phyloP scores from a whole-genome alignment of 2,888 invertebrate genomes.

The Coleophora deauratella region DNA sequence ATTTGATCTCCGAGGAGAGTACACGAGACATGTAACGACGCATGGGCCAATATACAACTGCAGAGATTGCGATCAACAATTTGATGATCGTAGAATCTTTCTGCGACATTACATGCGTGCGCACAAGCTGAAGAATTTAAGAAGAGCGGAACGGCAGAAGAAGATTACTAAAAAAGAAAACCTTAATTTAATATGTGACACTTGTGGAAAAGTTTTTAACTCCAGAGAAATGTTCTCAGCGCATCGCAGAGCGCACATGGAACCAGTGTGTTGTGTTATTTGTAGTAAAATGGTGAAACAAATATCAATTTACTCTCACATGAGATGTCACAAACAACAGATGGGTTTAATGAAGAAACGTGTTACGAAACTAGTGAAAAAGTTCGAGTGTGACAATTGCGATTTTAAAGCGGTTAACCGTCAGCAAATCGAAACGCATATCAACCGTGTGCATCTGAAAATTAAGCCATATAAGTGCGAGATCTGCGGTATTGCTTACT shows the following conservation, averaged over 20 bases:
- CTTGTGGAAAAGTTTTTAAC: conserved; percentile 29
- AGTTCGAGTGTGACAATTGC: neutral
- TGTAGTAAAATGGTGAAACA: conserved; percentile 26
- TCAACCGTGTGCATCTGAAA: conserved; percentile 32
- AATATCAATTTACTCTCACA: conserved; percentile 11
- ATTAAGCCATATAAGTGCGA: conserved; percentile 29
- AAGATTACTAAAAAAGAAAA: too few relatives aligned
- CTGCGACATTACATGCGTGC: neutral
- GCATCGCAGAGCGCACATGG: conserved; percentile 27
- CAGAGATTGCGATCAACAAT: conserved; percentile 1
- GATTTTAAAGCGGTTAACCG: neutral
- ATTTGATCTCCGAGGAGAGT: conserved; percentile 18
- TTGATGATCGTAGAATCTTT: conserved; percentile 1
- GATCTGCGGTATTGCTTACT: conserved; percentile 29
- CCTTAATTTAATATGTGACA: conserved; percentile 23
- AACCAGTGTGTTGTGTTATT: conserved; percentile 24
- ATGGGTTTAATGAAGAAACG: conserved; percentile 1
- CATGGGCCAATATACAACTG: conserved; percentile 9
- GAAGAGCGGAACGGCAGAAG: neutral
- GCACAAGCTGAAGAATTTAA: neutral
- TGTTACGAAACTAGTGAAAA: neutral
- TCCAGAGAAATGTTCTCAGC: conserved; percentile 5
- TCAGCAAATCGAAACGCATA: conserved; percentile 25
- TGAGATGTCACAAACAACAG: conserved; percentile 23
- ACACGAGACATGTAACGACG: conserved; percentile 8